Percentiles rank a stretch among this genome's conserved stretches.
phyloP scores from a whole-genome alignment of 2,113 vertebrate genomes.

The Equus przewalskii region DNA sequence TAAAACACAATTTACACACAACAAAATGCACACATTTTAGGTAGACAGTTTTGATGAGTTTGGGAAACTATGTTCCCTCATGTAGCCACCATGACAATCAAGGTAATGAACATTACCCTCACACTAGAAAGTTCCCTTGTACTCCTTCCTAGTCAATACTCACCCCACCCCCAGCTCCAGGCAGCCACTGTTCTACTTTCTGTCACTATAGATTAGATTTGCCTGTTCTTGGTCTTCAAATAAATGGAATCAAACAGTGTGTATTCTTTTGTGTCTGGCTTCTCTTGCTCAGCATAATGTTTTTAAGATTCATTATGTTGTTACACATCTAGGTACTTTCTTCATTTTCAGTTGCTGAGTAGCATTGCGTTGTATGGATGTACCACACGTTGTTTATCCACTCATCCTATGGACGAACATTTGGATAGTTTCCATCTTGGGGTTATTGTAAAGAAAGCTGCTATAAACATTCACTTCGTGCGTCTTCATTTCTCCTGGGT shows the following conservation, averaged over 20 bases:
- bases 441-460: slow-evolving; percentile 19
- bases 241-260: neutral
- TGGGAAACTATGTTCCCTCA: neutral
- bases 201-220: slow-evolving; percentile 26
- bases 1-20: neutral
- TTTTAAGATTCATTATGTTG: neutral
- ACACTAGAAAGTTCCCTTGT: neutral
- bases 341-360: neutral
- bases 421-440: neutral
- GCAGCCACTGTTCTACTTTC: neutral
- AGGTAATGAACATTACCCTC: neutral
- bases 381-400: neutral
- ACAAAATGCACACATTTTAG: neutral
- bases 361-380: neutral
- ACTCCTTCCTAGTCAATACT: neutral
- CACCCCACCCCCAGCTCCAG: rapidly evolving
- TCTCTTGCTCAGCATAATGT: neutral
- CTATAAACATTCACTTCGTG: neutral
- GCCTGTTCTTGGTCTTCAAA: neutral
- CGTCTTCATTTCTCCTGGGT: slow-evolving; percentile 56
- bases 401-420: neutral
- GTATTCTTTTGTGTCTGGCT: slow-evolving; percentile 2
- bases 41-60: neutral
- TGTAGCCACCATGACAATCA: neutral
- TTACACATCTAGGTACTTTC: neutral